Base-by-base conservation (phyloP, 1,140 invertebrate genomes). In the Papilio xuthus region DNA sequence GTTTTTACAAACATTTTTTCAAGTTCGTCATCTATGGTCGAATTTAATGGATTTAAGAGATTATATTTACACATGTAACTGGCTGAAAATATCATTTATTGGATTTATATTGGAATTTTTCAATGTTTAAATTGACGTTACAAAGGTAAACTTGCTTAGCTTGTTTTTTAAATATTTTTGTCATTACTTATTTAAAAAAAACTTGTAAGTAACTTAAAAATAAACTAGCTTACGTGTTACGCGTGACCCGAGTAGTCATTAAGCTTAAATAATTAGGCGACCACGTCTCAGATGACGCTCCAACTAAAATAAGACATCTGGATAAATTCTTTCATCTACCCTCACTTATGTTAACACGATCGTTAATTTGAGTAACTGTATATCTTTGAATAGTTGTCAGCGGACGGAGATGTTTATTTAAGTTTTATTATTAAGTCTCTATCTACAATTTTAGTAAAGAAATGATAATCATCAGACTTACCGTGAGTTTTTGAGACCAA, bases 341-440 rank as follows among this genome's bases (percentile, higher is more conserved):
- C 60, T 67, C 26, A 32, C 60, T 67, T 67, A 60, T 67, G 60
- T 67, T 67, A 67, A 67, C 60, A 67, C 0, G 60, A 28, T 67
- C 26, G 26, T 32, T 32, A 67, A 67, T 67, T 63, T 20, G 10
- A 15, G 60, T 28, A 63, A 63, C 13, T 63, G 12, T 63, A 63
- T 63, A 63, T 63, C 23, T 26, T 63, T 63, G 60, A 20, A 53
- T n/a, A 8, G 56, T 15, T 60, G 56, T 28, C 13, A 28, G 26
- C 4, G 12, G 23, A 56, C 13, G 13, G 23, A 2, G 0, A 28
- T 32, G 26, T 67, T 67, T 67, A 6, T 67, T 67, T 67, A 67
- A 26, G 0, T 10, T 15, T 67, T 67, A 26, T 67, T 67, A 32
- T 13, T 13, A 13, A 26, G 26, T 10, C 23, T 26, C 23, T n/a